phyloP scores from a whole-genome alignment of 2,797 vertebrate species.

The Sus cebifrons region DNA sequence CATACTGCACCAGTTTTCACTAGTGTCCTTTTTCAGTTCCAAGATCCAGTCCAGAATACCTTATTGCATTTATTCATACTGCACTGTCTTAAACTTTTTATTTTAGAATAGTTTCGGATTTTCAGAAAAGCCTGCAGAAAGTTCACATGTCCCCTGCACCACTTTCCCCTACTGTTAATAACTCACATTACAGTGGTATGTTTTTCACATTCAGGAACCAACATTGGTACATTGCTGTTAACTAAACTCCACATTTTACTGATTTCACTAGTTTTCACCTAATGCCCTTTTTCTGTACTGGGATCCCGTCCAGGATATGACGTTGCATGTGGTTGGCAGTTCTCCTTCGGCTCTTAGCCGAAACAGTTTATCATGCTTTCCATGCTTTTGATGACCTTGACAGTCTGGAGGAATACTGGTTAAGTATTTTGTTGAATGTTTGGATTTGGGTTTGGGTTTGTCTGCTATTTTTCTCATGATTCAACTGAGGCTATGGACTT shows the following conservation, averaged over 20 bases:
- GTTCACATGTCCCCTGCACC: background rate
- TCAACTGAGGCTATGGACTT: background rate
- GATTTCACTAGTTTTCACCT: slow-evolving; percentile 51
- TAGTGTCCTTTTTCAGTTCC: slow-evolving; percentile 8
- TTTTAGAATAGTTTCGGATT: slow-evolving; percentile 21
- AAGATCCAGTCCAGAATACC: slow-evolving; percentile 19
- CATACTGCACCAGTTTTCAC: background rate
- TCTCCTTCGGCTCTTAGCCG: background rate
- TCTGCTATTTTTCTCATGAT: slow-evolving; percentile 38
- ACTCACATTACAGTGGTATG: background rate
- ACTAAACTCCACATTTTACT: background rate
- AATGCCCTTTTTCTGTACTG: slow-evolving; percentile 37
- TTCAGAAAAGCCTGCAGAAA: slow-evolving; percentile 48
- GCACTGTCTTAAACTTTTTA: slow-evolving; percentile 10
- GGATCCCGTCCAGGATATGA: background rate
- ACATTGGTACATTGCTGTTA: background rate
- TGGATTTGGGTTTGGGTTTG: slow-evolving; percentile 42
- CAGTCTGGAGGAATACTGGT: slow-evolving; percentile 12
- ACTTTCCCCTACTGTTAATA: background rate
- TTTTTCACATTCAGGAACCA: slow-evolving; percentile 32
- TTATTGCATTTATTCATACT: background rate
- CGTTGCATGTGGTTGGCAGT: background rate
- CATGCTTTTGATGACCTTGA: slow-evolving; percentile 23
- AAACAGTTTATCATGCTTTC: background rate
- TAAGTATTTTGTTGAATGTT: slow-evolving; percentile 25